These are phyloP conservation scores for Tolmerus cingulatus DNA, from an alignment of 2,888 invertebrate genomes.

Conservation along the genomic window DNA sequence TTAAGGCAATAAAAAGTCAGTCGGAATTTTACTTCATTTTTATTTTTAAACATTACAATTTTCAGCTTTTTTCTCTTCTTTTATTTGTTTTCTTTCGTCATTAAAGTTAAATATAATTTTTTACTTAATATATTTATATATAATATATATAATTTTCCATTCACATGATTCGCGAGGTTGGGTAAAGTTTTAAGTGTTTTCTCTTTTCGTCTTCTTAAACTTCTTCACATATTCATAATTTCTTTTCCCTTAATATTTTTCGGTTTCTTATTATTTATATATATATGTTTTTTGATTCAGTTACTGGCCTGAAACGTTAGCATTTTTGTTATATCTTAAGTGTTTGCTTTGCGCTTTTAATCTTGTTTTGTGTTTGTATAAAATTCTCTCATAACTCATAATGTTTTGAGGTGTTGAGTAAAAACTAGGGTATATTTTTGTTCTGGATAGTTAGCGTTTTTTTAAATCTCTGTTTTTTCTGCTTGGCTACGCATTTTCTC, in stretches of 20 bases:
- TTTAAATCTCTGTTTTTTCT: not conserved
- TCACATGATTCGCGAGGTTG: slow-evolving; percentile 55
- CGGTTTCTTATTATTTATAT: not conserved
- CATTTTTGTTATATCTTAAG: not conserved
- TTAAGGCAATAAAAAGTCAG: not conserved
- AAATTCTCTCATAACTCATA: not conserved
- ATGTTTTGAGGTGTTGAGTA: not conserved
- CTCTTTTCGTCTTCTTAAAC: not conserved
- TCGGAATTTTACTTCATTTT: slow-evolving; percentile 34
- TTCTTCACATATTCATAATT: not conserved
- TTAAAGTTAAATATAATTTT: slow-evolving; percentile 44
- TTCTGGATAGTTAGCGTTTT: not conserved
- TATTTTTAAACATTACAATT: slow-evolving; percentile 44
- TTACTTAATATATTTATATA: slow-evolving; percentile 43
- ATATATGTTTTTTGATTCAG: not conserved
- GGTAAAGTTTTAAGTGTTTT: slow-evolving; percentile 47
- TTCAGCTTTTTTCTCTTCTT: not conserved
- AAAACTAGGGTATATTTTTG: not conserved
- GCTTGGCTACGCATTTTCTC: not conserved
- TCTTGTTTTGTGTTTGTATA: not conserved
- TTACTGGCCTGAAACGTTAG: not conserved
- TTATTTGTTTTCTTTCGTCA: not conserved
- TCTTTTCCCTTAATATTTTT: not conserved
- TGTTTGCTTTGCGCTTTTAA: not conserved
- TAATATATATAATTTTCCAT: slow-evolving; percentile 50